These are phyloP conservation scores for Zeugodacus cucurbitae DNA, from an alignment of 1,140 invertebrate genomes.

Conservation along the genomic window DNA sequence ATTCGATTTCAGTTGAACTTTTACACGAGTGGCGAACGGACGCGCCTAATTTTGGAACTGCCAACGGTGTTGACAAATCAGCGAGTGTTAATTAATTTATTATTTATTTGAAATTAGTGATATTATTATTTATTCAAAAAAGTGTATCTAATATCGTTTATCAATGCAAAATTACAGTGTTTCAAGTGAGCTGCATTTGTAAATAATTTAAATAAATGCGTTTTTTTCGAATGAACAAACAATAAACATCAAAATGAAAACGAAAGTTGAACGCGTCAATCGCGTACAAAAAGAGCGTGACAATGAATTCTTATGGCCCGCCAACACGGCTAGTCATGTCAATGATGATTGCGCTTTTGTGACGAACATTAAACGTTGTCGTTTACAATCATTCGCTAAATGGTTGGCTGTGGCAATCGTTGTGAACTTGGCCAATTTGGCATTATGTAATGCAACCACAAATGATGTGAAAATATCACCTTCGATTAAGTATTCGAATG, in stretches of 20 bases:
- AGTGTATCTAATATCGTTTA: neutral
- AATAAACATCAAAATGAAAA: neutral
- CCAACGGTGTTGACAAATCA: neutral
- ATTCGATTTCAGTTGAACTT: constrained; percentile 8
- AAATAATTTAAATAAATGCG: neutral
- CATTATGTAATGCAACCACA: constrained; percentile 42
- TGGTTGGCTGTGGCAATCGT: constrained; percentile 6
- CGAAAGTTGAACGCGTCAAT: neutral
- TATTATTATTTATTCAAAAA: neutral
- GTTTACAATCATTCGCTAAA: neutral
- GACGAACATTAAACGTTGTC: neutral
- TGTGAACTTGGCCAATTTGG: constrained; percentile 39
- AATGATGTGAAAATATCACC: neutral
- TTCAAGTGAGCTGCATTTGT: neutral
- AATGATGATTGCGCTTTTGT: neutral
- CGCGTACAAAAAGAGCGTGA: neutral
- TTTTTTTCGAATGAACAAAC: neutral
- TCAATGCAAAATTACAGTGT: neutral
- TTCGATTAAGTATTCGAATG: neutral
- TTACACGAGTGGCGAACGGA: neutral
- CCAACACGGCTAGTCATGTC: neutral
- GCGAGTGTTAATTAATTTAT: neutral
- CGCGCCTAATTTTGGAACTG: neutral
- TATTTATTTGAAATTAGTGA: neutral
- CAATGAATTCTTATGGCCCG: neutral